These are phyloP conservation scores for Salvelinus fontinalis DNA, from an alignment of 2,113 vertebrate genomes.

Conservation along the genomic window DNA sequence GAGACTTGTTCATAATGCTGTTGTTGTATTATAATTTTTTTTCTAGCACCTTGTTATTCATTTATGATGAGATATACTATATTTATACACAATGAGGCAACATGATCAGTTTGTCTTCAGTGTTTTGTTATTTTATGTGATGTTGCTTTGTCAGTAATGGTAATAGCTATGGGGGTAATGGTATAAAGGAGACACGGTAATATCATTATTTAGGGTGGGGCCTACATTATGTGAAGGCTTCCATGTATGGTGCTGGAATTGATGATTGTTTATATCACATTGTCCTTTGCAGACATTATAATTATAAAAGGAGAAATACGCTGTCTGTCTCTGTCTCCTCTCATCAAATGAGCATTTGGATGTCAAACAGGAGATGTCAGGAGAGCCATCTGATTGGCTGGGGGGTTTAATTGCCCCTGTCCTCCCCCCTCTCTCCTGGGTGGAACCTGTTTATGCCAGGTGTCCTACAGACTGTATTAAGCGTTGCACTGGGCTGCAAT, in stretches of 20 bases:
- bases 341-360: constrained; percentile 69
- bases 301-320: constrained; percentile 75
- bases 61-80: constrained; percentile 1
- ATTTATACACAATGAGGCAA: background rate
- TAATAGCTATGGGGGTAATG: constrained; percentile 26
- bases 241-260: constrained; percentile 52
- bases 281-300: constrained; percentile 74
- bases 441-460: constrained; percentile 73
- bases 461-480: constrained; percentile 67
- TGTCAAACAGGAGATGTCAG: constrained; percentile 52
- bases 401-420: constrained; percentile 69
- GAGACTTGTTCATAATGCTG: background rate
- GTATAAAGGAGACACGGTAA: constrained; percentile 11
- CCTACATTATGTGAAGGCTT: constrained; percentile 38
- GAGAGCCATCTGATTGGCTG: constrained; percentile 67
- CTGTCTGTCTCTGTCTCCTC: constrained; percentile 61
- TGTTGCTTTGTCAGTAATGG: constrained; percentile 15
- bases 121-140: background rate
- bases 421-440: constrained; percentile 44
- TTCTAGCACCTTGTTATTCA: background rate
- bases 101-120: background rate
- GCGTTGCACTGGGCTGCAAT: constrained; percentile 67
- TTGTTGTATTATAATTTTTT: background rate
- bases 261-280: constrained; percentile 76
- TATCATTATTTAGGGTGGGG: constrained; percentile 41